Evolutionary conservation across 2,797 vertebrate species (phyloP), one percentile per base, ranked within the genome.

Genomic region (Sebastes steindachneri): DNA sequence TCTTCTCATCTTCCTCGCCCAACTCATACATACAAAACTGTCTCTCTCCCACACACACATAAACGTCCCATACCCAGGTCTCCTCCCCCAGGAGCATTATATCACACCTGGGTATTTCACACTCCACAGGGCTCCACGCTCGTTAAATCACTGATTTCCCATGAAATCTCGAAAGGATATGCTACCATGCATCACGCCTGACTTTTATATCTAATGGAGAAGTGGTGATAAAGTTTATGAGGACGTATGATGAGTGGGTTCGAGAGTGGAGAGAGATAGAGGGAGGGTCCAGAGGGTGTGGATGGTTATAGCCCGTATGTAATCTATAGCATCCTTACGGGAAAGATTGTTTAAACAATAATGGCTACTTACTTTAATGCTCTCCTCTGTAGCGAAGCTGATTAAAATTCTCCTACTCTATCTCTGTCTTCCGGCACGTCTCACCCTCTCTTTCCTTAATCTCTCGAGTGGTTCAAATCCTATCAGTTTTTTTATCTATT

Each of bases 71-170:
- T 11, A 55, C 12, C 31, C 23, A 68, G 77, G 60, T 60, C 70
- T 77, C 63, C 54, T 84, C 89, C 83, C 59, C n/a, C 14, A 55
- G 78, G 68, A 83, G 66, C 53, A 41, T 72, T 85, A 77, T 79
- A 88, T 92, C 86, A 85, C 84, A 91, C 84, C 82, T 88, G 88
- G 67, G 80, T 85, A 84, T 88, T 92, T 93, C 84, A 90, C 89
- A 85, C 86, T 90, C 82, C 79, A 55, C 65, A 29, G 88, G 86
- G 68, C 88, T 54, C 72, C 58, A 67, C 14, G 64, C 80, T 80
- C 73, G 45, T 86, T 89, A 89, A 91, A 86, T 90, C 75, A 57
- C 51, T 21, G 37, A 82, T 86, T 84, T 88, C 80, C 83, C 70
- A 51, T 79, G 82, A 91, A 90, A 92, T 80, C 48, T 12, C 31